These are phyloP conservation scores for Hyposoter dolosus DNA, from an alignment of 2,888 invertebrate genomes.

Conservation along the genomic window DNA sequence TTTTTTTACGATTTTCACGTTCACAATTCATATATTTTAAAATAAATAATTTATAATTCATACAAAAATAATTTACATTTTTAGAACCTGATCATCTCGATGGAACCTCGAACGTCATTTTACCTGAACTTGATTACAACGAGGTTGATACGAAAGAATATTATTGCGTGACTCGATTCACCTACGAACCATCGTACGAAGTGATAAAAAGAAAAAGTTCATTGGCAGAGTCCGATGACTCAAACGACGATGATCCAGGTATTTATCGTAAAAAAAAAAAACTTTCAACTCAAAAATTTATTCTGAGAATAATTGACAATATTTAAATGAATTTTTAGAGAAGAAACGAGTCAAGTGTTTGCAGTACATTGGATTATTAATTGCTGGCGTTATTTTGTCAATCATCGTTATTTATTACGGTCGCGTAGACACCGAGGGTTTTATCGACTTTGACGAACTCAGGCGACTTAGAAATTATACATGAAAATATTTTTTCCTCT, in stretches of 20 bases:
- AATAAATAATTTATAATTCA: no score
- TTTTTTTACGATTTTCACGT: neutral
- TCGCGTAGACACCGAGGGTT: conserved; percentile 17
- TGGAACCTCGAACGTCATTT: neutral
- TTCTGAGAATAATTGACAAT: neutral
- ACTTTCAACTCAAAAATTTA: neutral
- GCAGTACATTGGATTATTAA: conserved; percentile 13
- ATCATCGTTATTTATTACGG: conserved; percentile 47
- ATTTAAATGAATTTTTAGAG: conserved; percentile 20
- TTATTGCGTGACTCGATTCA: conserved; percentile 21
- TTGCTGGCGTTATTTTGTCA: conserved; percentile 16
- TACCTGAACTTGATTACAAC: conserved; percentile 13
- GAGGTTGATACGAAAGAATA: neutral
- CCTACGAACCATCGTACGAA: conserved; percentile 31
- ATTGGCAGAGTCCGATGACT: conserved; percentile 28
- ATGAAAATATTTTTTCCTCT: neutral
- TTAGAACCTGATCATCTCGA: neutral
- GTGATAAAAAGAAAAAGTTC: conserved; percentile 24
- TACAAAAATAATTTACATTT: neutral
- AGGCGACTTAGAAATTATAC: neutral
- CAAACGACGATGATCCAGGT: conserved; percentile 30
- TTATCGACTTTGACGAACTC: neutral
- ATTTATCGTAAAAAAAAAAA: neutral
- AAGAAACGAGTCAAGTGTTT: conserved; percentile 23
- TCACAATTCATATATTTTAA: neutral